phyloP scores from a whole-genome alignment of 2,797 vertebrate genomes.

The Chromis chromis region DNA sequence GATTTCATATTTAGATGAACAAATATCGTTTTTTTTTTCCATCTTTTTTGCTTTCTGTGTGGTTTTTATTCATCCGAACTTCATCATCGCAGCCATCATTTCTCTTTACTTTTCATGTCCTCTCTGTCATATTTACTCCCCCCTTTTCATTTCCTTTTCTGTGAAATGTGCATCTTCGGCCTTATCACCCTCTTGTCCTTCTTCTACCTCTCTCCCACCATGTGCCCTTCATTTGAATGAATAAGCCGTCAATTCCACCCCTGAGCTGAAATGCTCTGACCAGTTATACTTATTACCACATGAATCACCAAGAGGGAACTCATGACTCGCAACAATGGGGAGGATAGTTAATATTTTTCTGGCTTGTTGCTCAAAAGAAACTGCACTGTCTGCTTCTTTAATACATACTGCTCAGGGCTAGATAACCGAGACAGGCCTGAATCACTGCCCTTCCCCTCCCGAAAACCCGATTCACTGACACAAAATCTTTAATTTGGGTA shows the following conservation, averaged over 20 bases:
- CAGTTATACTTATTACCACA: constrained; percentile 62
- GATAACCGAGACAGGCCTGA: constrained; percentile 15
- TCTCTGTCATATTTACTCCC: constrained; percentile 35
- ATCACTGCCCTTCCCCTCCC: not conserved
- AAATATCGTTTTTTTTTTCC: constrained; percentile 23
- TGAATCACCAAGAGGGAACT: constrained; percentile 35
- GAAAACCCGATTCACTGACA: constrained; percentile 19
- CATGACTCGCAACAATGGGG: constrained; percentile 37
- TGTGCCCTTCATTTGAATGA: constrained; percentile 50
- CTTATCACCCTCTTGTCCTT: constrained; percentile 32
- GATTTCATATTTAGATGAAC: constrained; percentile 27
- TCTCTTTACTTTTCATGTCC: constrained; percentile 21
- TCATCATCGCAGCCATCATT: constrained; percentile 25
- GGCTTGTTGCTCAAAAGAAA: constrained; percentile 41
- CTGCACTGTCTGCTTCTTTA: constrained; percentile 9
- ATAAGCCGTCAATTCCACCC: constrained; percentile 37
- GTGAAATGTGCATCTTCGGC: constrained; percentile 41
- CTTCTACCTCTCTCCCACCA: constrained; percentile 8
- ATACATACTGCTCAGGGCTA: not conserved
- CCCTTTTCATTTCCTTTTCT: constrained; percentile 68
- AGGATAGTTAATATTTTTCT: constrained; percentile 46
- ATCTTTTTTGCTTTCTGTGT: not conserved
- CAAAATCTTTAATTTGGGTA: constrained; percentile 51
- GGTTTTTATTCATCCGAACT: constrained; percentile 39
- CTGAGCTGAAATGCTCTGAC: constrained; percentile 39